Conservation (phyloP, 2,113 vertebrate species). For the Caretta caretta region DNA sequence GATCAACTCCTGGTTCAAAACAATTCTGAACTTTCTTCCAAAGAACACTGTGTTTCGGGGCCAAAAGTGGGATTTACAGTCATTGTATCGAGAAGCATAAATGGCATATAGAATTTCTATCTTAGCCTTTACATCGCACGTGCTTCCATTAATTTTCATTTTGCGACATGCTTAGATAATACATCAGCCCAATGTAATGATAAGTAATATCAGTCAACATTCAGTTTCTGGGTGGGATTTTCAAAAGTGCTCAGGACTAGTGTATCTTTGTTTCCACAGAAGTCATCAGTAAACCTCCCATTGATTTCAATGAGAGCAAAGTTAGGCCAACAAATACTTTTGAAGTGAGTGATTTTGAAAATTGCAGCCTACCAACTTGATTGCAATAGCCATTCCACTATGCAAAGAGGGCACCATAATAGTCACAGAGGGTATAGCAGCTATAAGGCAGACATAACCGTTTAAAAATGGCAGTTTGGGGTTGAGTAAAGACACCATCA, state of each 20-base stretch:
- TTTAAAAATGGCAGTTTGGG: not conserved
- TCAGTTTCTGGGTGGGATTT: not conserved
- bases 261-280: not conserved
- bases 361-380: constrained; percentile 1
- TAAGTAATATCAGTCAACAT: not conserved
- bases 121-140: not conserved
- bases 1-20: not conserved
- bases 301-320: constrained; percentile 10
- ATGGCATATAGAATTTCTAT: not conserved
- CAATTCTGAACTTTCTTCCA: not conserved
- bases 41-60: not conserved
- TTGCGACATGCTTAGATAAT: not conserved
- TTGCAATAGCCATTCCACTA: not conserved
- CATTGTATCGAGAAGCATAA: not conserved
- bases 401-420: not conserved
- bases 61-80: not conserved
- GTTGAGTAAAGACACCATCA: not conserved
- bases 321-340: not conserved
- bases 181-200: not conserved
- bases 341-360: not conserved
- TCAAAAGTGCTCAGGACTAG: not conserved
- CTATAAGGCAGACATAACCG: not conserved
- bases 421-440: not conserved
- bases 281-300: not conserved
- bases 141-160: not conserved